Evolutionary conservation across 2,888 invertebrate genomes (phyloP), one percentile per base, ranked within the genome.

Genomic region (Lycia hirtaria): DNA sequence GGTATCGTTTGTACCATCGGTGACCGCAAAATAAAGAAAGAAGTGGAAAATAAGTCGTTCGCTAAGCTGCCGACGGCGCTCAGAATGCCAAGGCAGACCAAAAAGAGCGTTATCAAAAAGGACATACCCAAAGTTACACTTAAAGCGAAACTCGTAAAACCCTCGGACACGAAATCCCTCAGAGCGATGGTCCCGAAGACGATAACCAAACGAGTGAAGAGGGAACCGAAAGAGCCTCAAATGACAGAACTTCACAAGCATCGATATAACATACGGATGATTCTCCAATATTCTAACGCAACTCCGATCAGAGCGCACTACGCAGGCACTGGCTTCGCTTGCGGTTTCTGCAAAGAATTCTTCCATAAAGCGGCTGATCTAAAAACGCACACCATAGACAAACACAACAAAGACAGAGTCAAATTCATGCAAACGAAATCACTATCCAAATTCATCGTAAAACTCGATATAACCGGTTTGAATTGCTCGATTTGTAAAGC

Each of bases 241-340:
- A 48, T 37, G 17, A 17, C 52, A 4, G 57, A 58, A n/a, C 48
- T 58, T 4, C 48, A 58, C 37, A 58, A 58, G 9, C 57, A 58
- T 33, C 76, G 76, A 6, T 71, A 75, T 15, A 87, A 87, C 52
- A 73, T 87, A 0, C 69, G 72, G 37, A 76, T 78, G 24, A 79
- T 87, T 51, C 56, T 87, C 3, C 58, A 71, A 2, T 68, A 76
- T 52, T 81, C 88, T 0, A 89, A 88, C 40, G 88, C 88, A 0
- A 88, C 88, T 0, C 88, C 88, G 0, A 84, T 88, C 4, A 74
- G 80, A 12, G 64, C 62, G 0, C 75, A 78, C 35, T 74, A 78
- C 10, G 76, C 75, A 0, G 81, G 83, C 0, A 75, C 78, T 0
- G 85, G 83, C 0, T 88, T 81, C 56, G 62, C 74, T 0, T 88